These are phyloP conservation scores for Meloidogyne exigua DNA, from an alignment of 1,140 invertebrate species.

Conservation along the genomic window DNA sequence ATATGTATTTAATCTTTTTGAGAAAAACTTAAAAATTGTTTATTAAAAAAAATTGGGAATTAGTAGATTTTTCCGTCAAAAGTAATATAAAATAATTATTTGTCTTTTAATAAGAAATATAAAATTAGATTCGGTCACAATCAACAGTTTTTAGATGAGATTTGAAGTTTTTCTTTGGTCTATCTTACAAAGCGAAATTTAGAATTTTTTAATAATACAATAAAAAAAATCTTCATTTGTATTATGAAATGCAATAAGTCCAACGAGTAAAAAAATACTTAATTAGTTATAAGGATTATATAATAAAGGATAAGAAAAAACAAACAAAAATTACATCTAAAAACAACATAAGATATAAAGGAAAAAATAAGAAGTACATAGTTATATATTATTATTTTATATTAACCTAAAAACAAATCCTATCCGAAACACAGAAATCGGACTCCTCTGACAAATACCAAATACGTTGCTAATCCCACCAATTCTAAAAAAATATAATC, in stretches of 20 bases:
- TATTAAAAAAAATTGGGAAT: too few species aligned
- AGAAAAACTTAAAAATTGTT: too few species aligned
- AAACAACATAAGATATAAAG: background rate
- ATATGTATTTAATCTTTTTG: too few species aligned
- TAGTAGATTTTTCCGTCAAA: too few species aligned
- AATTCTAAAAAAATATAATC: background rate
- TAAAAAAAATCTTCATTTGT: background rate
- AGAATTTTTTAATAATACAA: background rate
- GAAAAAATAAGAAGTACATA: background rate
- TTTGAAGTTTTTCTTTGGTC: too few species aligned
- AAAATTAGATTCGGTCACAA: too few species aligned
- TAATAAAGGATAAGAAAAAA: conserved; percentile 5
- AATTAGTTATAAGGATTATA: too few species aligned
- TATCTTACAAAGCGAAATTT: background rate
- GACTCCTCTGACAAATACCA: background rate
- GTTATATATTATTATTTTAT: background rate
- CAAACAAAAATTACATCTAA: background rate
- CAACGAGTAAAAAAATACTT: background rate
- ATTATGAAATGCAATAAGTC: conserved; percentile 1
- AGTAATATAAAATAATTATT: too few species aligned
- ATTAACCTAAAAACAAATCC: background rate
- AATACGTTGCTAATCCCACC: background rate
- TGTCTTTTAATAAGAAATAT: too few species aligned
- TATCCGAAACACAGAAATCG: background rate
- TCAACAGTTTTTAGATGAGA: too few species aligned